Conservation (phyloP, 2,797 vertebrate genomes). For the Serranus cabrilla region DNA sequence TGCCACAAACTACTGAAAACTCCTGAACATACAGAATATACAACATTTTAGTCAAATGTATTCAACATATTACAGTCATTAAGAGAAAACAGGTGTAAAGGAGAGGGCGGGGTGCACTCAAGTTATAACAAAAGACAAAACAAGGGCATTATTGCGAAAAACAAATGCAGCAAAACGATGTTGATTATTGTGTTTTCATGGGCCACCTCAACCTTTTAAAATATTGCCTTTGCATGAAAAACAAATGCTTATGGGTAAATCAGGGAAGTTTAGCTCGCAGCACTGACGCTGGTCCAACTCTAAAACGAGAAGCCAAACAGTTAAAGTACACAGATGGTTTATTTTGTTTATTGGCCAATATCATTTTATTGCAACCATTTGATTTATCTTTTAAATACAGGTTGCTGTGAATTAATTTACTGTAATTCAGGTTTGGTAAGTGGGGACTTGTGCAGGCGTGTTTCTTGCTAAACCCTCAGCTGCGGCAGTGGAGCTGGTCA, state of each 20-base stretch:
- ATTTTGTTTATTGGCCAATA: conserved; percentile 15
- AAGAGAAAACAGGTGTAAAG: too few species aligned
- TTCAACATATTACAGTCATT: too few species aligned
- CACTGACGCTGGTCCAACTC: conserved; percentile 18
- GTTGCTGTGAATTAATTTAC: conserved; percentile 2
- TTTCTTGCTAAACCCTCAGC: conserved; percentile 1
- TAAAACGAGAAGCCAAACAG: conserved; percentile 25
- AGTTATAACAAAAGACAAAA: too few species aligned
- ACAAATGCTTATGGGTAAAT: background rate
- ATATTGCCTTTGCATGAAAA: background rate
- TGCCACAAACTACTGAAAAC: too few species aligned
- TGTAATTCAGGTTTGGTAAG: background rate
- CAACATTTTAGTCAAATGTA: too few species aligned
- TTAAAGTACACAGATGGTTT: conserved; percentile 28
- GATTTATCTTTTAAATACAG: conserved; percentile 16
- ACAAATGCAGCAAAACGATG: too few species aligned
- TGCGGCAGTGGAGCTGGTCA: conserved; percentile 1
- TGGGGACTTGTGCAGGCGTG: background rate
- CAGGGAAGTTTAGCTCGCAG: background rate
- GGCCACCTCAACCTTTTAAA: background rate
- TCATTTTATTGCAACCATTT: conserved; percentile 22
- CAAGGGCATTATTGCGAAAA: too few species aligned
- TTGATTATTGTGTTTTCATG: too few species aligned
- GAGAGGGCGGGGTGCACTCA: too few species aligned
- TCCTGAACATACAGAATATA: too few species aligned